Base-by-base conservation (phyloP, 2,797 vertebrate genomes). In the Anolis apletophallus region DNA sequence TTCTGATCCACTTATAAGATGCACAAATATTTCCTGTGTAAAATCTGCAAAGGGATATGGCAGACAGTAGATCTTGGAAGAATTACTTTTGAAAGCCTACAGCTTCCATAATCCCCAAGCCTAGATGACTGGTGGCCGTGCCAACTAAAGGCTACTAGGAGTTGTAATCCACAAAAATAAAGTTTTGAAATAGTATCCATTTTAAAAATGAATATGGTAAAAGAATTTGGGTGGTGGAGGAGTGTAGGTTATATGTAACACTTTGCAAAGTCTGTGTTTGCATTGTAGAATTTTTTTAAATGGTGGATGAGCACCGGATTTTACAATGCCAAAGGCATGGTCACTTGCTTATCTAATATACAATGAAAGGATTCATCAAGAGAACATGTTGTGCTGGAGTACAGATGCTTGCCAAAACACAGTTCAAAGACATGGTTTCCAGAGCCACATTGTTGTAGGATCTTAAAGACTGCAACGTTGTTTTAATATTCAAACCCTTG, bases 351-450 rank as follows among this genome's bases (percentile, higher is more conserved):
- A 91, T 72, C 67, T 88, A 81, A 91, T 80, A 90, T 90, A 90
- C 85, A 90, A 89, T 90, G 85, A 73, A 90, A 79, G 91, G 78
- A 90, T 93, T 93, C 88, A 90, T 85, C 91, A 94, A 93, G 93
- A 83, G 80, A 91, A 72, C 84, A 54, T 77, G 54, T 4, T 92
- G 74, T 90, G 88, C 61, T 69, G 84, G 84, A 90, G 89, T 90
- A 81, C 83, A 92, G 91, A 88, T 92, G 92, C 73, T 88, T 94
- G 91, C 92, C 90, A 93, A 92, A 89, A 91, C 84, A 82, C 91
- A 92, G 91, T 93, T 91, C 88, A 90, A 90, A 86, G 87, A 93
- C 88, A 92, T 91, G 89, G 90, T 90, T 86, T 69, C 84, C 88
- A 61, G 67, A 91, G 89, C 83, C 85, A 85, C 85, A 86, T 54